Base-by-base conservation (phyloP, 37 sponge, comb jelly and placozoan genomes). In the Beroe forskalii region DNA sequence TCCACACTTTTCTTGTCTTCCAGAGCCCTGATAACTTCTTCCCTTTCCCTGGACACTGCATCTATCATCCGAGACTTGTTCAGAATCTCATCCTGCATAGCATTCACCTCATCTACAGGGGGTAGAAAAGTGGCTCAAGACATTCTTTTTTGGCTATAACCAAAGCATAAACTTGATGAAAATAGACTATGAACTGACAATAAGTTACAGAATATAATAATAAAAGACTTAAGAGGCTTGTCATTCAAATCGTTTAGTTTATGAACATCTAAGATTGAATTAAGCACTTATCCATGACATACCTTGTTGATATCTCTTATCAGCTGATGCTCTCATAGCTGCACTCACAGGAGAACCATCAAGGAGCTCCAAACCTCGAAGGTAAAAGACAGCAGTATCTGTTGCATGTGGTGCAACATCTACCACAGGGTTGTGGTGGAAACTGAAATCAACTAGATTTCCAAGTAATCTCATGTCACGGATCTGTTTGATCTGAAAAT, bases 231-330 rank as follows among this genome's bases (percentile, higher is more conserved):
- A n/a, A n/a, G n/a, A n/a, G n/a, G n/a, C n/a, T n/a, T n/a, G n/a
- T n/a, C n/a, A n/a, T n/a, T n/a, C n/a, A n/a, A n/a, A n/a, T n/a
- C n/a, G n/a, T n/a, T n/a, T n/a, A n/a, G n/a, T n/a, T n/a, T n/a
- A n/a, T n/a, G n/a, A n/a, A n/a, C n/a, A n/a, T n/a, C n/a, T n/a
- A n/a, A n/a, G n/a, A n/a, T n/a, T n/a, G n/a, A n/a, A n/a, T n/a
- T n/a, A n/a, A n/a, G n/a, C n/a, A n/a, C n/a, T n/a, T n/a, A 48
- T 12, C 55, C 55, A 12, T 48, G 12, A 36, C 61, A 63, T 6
- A 90, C 90, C 90, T 37, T 90, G 90, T 20, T 90, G 67, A 62
- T 66, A 90, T n/a, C 90, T 60, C 1, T 62, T 38, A 22, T 90
- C 67, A 25, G 90, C 90, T 8, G 39, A 28, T 40, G 67, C 90